A percentile compares a stretch with the other conserved stretches of the same genome.
phyloP scores from a whole-genome alignment of 2,888 invertebrate genomes.

The Leucozona laternaria region DNA sequence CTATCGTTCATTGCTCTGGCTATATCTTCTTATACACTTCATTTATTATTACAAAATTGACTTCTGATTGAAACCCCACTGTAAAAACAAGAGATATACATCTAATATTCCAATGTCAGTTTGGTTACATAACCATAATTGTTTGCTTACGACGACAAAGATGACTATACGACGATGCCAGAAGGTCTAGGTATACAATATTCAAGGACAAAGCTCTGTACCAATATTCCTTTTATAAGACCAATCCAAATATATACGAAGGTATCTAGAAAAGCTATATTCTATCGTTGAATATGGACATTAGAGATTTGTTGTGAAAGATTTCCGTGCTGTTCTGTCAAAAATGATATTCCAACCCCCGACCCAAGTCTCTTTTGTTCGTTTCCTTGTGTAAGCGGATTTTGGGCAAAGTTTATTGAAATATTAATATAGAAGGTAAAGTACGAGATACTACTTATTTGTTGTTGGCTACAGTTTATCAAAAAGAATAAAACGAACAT shows the following conservation, averaged over 20 bases:
- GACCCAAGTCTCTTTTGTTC: background rate
- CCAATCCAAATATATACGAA: background rate
- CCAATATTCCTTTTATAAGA: background rate
- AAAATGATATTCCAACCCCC: background rate
- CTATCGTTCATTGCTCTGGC: background rate
- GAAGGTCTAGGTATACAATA: background rate
- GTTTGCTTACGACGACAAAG: constrained; percentile 1
- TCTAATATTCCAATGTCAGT: constrained; percentile 11
- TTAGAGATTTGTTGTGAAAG: constrained; percentile 10
- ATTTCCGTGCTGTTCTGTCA: background rate
- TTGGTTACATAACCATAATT: constrained; percentile 18
- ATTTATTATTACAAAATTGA: constrained; percentile 11
- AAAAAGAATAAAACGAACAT: background rate
- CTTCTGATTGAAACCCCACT: background rate
- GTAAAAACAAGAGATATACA: background rate
- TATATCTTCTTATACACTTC: background rate
- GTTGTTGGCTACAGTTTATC: background rate
- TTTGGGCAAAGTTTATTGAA: constrained; percentile 9
- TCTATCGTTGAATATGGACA: background rate
- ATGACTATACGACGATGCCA: background rate
- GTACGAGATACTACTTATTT: background rate
- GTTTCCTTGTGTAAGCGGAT: background rate
- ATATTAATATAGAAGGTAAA: background rate
- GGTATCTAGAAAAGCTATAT: background rate
- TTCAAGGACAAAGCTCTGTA: background rate